Evolutionary conservation across 2,113 vertebrate genomes (phyloP).

Genomic region (Nanorana parkeri): DNA sequence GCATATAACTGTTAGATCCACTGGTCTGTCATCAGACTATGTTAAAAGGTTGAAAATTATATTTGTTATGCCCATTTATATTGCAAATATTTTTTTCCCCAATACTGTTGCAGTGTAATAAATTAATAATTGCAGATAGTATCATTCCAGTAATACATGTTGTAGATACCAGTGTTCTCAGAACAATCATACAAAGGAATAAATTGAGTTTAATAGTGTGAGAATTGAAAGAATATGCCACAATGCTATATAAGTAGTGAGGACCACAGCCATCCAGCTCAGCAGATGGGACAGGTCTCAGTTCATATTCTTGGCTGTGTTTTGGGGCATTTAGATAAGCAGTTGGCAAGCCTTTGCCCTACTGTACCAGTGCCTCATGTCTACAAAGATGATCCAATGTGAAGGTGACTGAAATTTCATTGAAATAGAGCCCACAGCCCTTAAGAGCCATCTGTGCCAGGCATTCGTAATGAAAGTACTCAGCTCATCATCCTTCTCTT

Average conservation of each 20-base stretch:
- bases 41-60: no score
- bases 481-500: slow-evolving; percentile 64
- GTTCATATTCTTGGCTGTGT: slow-evolving; percentile 53
- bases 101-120: neutral
- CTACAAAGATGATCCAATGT: slow-evolving; percentile 62
- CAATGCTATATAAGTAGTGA: slow-evolving; percentile 38
- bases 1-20: no score
- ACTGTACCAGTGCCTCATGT: slow-evolving; percentile 45
- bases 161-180: neutral
- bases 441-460: slow-evolving; percentile 69
- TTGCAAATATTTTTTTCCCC: no score
- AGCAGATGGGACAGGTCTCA: slow-evolving; percentile 39
- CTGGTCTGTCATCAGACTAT: no score
- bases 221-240: slow-evolving; percentile 18
- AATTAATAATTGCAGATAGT: neutral
- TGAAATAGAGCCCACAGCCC: slow-evolving; percentile 61
- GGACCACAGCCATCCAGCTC: slow-evolving; percentile 51
- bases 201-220: slow-evolving; percentile 57
- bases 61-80: no score
- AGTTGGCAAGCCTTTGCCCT: slow-evolving; percentile 58
- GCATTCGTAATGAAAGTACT: slow-evolving; percentile 66
- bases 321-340: slow-evolving; percentile 57
- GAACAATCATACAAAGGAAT: slow-evolving; percentile 26
- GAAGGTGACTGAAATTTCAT: slow-evolving; percentile 62
- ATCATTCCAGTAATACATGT: neutral